Evolutionary conservation across 2,888 invertebrate species (phyloP).

Genomic region (Allacma fusca): DNA sequence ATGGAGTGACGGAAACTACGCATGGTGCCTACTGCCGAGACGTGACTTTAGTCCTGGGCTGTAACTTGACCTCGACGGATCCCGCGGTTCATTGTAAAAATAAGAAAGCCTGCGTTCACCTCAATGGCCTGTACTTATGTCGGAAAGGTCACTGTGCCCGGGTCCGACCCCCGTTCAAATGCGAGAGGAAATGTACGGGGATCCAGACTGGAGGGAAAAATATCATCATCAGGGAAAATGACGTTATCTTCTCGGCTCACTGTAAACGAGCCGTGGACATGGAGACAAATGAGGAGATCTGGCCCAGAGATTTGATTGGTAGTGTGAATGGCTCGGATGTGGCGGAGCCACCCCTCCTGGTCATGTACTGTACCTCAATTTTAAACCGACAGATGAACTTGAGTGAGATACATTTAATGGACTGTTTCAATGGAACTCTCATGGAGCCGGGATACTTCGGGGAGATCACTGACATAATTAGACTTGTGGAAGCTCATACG

Average conservation of each 20-base stretch:
- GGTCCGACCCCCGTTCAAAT: slow-evolving; percentile 86
- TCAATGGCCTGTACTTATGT: slow-evolving; percentile 84
- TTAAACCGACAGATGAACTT: slow-evolving; percentile 46
- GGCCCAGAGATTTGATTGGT: slow-evolving; percentile 48
- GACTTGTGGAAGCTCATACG: slow-evolving; percentile 47
- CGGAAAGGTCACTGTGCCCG: slow-evolving; percentile 81
- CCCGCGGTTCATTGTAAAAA: slow-evolving; percentile 65
- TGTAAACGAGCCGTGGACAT: slow-evolving; percentile 76
- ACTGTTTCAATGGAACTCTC: slow-evolving; percentile 87
- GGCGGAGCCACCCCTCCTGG: slow-evolving; percentile 50
- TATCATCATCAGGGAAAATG: slow-evolving; percentile 82
- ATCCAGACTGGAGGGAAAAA: slow-evolving; percentile 87
- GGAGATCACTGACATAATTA: slow-evolving; percentile 73
- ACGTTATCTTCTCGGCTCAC: slow-evolving; percentile 85
- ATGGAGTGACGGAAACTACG: slow-evolving; percentile 50
- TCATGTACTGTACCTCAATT: slow-evolving; percentile 60
- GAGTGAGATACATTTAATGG: slow-evolving; percentile 63
- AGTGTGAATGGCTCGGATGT: slow-evolving; percentile 13
- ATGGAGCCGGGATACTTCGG: slow-evolving; percentile 77
- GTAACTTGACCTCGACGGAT: slow-evolving; percentile 83
- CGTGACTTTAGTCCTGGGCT: slow-evolving; percentile 68
- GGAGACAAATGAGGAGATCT: slow-evolving; percentile 53
- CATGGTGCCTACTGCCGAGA: slow-evolving; percentile 56
- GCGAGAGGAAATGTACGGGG: slow-evolving; percentile 86
- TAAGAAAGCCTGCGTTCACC: slow-evolving; percentile 69